A percentile compares a stretch with the other conserved stretches of the same genome.
Evolutionary conservation across 92 coral and sea anemone species (phyloP).

Genomic region (Parazoanthus darwini): DNA sequence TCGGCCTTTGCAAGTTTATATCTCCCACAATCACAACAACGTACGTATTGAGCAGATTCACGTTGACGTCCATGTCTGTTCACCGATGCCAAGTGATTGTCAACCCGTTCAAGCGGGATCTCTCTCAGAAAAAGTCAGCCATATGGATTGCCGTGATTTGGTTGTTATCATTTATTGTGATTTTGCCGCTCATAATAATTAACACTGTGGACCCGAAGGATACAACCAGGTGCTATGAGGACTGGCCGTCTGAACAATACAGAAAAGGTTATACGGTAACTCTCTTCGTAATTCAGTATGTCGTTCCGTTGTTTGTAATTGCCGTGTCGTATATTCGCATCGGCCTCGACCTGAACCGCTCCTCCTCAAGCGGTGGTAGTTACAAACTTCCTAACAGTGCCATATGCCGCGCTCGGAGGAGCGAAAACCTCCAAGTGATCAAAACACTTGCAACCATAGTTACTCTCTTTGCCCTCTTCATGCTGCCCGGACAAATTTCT

Average conservation of each 20-base stretch:
- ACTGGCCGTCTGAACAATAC: conserved; percentile 55
- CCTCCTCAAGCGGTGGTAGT: not conserved
- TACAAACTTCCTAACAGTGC: conserved; percentile 22
- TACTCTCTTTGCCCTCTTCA: conserved; percentile 78
- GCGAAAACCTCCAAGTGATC: conserved; percentile 84
- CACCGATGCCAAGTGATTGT: conserved; percentile 74
- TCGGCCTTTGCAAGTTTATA: conserved; percentile 63
- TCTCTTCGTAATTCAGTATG: conserved; percentile 69
- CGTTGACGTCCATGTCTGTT: conserved; percentile 75
- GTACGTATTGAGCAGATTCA: conserved; percentile 61
- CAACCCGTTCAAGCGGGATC: conserved; percentile 69
- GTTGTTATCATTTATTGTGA: conserved; percentile 52
- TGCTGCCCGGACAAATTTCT: conserved; percentile 87
- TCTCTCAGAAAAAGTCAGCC: conserved; percentile 57
- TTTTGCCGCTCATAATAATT: conserved; percentile 58
- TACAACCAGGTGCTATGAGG: conserved; percentile 44
- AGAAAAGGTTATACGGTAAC: conserved; percentile 61
- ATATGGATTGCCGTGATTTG: conserved; percentile 61
- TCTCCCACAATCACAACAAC: conserved; percentile 68
- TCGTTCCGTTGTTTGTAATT: conserved; percentile 66
- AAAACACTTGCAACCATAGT: conserved; percentile 90
- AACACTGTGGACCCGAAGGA: not conserved
- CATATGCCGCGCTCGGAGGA: conserved; percentile 52
- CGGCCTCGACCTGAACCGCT: conserved; percentile 62
- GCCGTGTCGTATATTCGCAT: conserved; percentile 68